Percentiles rank a stretch among this genome's conserved stretches.
Conservation (phyloP, 2,113 vertebrate species). For the Laticauda colubrina region DNA sequence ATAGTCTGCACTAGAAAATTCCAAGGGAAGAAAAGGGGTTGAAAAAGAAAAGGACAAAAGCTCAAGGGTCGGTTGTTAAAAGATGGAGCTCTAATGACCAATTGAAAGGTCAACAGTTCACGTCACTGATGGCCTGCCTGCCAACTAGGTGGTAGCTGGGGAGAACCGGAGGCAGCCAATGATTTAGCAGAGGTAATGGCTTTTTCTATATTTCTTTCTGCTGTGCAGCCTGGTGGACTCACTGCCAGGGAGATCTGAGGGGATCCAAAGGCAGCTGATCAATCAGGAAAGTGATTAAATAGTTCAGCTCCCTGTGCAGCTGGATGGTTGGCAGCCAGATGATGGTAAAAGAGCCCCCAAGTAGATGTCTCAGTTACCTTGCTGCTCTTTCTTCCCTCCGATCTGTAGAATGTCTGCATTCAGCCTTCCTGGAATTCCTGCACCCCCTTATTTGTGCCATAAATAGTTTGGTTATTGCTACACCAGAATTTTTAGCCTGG, state of each 20-base stretch:
- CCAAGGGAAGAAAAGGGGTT: background rate
- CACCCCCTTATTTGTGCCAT: background rate
- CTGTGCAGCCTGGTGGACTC: background rate
- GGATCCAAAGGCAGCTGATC: background rate
- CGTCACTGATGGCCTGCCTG: background rate
- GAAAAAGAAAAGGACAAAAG: background rate
- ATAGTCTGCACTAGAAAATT: background rate
- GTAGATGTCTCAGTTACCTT: background rate
- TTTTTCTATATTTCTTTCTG: background rate
- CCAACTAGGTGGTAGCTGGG: background rate
- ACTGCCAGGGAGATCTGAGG: background rate
- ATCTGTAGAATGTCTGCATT: background rate
- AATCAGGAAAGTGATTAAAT: background rate
- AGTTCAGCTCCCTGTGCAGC: background rate
- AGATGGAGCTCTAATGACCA: background rate
- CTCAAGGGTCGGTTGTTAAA: background rate
- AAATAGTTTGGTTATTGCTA: background rate
- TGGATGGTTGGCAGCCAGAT: background rate
- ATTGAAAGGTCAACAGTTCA: background rate
- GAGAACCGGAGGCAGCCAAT: background rate
- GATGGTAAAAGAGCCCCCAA: background rate
- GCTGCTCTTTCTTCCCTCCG: background rate
- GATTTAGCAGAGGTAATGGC: background rate
- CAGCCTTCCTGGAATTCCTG: background rate
- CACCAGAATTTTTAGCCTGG: background rate